phyloP scores from a whole-genome alignment of 1,140 invertebrate genomes.

The Acyrthosiphon pisum region DNA sequence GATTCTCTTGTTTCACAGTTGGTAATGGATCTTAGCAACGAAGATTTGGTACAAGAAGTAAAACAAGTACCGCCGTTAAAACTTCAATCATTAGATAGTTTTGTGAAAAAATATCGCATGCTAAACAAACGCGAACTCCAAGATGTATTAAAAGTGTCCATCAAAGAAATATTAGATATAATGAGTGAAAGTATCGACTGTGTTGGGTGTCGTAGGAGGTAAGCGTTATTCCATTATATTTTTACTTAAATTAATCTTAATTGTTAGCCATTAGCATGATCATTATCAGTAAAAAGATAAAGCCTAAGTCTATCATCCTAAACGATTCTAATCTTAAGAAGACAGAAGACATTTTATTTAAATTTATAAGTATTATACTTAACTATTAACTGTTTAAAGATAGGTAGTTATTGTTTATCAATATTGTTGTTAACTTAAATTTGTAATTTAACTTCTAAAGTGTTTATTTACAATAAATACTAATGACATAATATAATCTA shows the following conservation, averaged over 20 bases:
- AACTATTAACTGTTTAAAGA: too few species aligned
- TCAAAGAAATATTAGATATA: conserved; percentile 80
- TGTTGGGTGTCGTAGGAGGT: conserved; percentile 91
- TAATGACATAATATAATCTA: too few species aligned
- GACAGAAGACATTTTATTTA: neutral
- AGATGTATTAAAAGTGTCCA: conserved; percentile 81
- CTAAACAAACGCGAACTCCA: conserved; percentile 81
- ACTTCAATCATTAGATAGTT: conserved; percentile 62
- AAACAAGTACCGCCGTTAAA: conserved; percentile 49
- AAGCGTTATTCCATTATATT: conserved; percentile 58
- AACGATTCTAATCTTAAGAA: neutral
- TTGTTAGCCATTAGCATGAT: neutral
- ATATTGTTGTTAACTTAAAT: neutral
- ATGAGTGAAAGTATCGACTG: conserved; percentile 89
- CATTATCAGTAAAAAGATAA: neutral
- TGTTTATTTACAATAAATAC: neutral
- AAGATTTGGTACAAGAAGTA: conserved; percentile 70
- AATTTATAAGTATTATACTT: neutral
- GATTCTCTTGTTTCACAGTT: conserved; percentile 70
- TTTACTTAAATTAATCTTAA: neutral
- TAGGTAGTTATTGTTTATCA: neutral
- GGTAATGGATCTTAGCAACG: conserved; percentile 86
- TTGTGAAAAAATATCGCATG: conserved; percentile 78
- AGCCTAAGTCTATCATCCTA: neutral
- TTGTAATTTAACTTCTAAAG: neutral